Evolutionary conservation across 2,797 vertebrate species (phyloP).

Genomic region (Sebastes kiyomatsui): DNA sequence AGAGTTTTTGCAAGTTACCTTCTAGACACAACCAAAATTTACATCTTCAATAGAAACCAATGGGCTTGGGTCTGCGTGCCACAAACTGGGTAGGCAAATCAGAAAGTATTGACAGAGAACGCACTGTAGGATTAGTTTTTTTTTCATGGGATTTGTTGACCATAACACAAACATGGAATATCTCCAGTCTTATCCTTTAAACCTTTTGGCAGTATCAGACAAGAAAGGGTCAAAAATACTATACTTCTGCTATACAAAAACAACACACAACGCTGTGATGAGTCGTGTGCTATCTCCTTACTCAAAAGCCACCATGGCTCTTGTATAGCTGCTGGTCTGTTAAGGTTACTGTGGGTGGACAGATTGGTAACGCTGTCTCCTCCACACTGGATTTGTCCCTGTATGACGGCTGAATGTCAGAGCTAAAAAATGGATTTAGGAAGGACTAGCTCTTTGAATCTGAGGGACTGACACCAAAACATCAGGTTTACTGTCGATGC

Average conservation of each 20-base stretch:
- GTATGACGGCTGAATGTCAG: not conserved
- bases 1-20: no score
- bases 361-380: constrained; percentile 8
- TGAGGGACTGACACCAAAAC: not conserved
- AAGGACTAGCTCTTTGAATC: not conserved
- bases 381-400: not conserved
- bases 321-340: not conserved
- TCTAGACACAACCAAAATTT: no score
- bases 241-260: not conserved
- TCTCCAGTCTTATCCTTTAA: not conserved
- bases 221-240: not conserved
- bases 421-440: not conserved
- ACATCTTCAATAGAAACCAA: not conserved
- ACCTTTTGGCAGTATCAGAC: not conserved
- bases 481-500: not conserved
- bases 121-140: not conserved
- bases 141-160: not conserved
- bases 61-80: not conserved
- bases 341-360: constrained; percentile 1
- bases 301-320: not conserved
- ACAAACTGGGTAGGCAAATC: not conserved
- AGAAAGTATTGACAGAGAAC: not conserved
- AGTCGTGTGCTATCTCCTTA: not conserved
- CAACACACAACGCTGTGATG: not conserved
- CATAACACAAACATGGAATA: not conserved